Evolutionary conservation across 2,113 vertebrate genomes (phyloP).

Genomic region (Hippocampus guttulatus): DNA sequence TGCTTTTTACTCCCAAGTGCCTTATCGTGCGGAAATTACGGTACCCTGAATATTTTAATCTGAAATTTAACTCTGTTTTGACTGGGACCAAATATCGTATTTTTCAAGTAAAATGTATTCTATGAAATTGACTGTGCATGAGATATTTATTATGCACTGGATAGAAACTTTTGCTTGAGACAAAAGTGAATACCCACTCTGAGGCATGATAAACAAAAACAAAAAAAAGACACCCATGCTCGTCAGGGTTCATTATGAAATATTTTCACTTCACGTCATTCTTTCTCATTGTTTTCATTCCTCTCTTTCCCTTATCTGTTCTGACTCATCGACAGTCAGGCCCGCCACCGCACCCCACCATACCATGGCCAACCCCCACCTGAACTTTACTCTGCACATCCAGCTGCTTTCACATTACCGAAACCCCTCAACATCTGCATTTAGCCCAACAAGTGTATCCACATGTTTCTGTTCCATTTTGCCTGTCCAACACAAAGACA

Average conservation of each 20-base stretch:
- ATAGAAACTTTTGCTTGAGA: conserved; percentile 20
- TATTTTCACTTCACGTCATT: conserved; percentile 39
- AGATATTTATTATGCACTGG: neutral
- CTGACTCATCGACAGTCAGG: conserved; percentile 15
- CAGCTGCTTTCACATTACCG: conserved; percentile 62
- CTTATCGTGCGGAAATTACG: too few species aligned
- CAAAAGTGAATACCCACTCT: conserved; percentile 19
- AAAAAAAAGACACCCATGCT: conserved; percentile 23
- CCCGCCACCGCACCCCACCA: neutral
- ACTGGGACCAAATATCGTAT: too few species aligned
- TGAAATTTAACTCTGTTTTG: too few species aligned
- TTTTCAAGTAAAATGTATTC: neutral
- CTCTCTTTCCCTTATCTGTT: conserved; percentile 21
- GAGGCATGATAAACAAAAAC: conserved; percentile 12
- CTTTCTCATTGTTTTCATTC: conserved; percentile 6
- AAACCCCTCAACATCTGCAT: conserved; percentile 74
- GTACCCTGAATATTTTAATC: too few species aligned
- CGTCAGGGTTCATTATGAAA: conserved; percentile 34
- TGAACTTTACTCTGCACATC: conserved; percentile 37
- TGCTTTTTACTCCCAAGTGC: too few species aligned
- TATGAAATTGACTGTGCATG: neutral
- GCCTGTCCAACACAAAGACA: conserved; percentile 56
- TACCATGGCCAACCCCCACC: conserved; percentile 21
- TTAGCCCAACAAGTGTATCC: conserved; percentile 72
- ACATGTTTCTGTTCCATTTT: conserved; percentile 63